Evolutionary conservation across 2,113 vertebrate species (phyloP).

Genomic region (Leptocoma aspasia): DNA sequence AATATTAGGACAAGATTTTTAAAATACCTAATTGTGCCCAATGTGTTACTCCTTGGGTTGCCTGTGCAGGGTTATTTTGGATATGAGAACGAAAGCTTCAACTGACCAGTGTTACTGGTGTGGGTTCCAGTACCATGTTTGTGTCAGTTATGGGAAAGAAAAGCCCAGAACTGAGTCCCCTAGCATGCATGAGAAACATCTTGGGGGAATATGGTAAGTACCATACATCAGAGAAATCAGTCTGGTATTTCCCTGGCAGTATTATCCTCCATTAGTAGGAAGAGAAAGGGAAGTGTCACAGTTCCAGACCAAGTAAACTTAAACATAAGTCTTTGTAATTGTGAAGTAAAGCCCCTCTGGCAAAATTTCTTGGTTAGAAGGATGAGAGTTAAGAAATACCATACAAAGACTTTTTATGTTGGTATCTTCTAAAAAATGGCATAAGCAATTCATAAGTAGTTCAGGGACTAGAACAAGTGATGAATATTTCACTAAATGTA

Average conservation of each 20-base stretch:
- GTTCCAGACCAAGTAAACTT: neutral
- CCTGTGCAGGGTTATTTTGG: neutral
- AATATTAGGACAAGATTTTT: neutral
- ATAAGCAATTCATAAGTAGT: conserved; percentile 4
- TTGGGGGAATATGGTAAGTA: neutral
- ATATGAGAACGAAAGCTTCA: neutral
- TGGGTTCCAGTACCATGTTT: neutral
- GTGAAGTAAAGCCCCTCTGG: neutral
- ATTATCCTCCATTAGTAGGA: neutral
- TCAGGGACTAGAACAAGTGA: conserved; percentile 14
- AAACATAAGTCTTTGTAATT: neutral
- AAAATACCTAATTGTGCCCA: neutral
- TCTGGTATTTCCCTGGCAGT: neutral
- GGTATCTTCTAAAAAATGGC: neutral
- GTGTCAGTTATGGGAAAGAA: neutral
- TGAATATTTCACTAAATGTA: conserved; percentile 45
- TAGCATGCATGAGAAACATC: neutral
- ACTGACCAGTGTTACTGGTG: neutral
- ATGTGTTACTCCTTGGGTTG: neutral
- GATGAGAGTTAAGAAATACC: neutral
- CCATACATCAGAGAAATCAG: neutral
- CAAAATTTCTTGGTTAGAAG: neutral
- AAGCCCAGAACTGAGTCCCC: neutral
- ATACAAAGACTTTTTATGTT: neutral
- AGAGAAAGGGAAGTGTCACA: neutral